A percentile compares a stretch with the other conserved stretches of the same genome.
phyloP scores from a whole-genome alignment of 2,113 vertebrate genomes.

The Callithrix jacchus region DNA sequence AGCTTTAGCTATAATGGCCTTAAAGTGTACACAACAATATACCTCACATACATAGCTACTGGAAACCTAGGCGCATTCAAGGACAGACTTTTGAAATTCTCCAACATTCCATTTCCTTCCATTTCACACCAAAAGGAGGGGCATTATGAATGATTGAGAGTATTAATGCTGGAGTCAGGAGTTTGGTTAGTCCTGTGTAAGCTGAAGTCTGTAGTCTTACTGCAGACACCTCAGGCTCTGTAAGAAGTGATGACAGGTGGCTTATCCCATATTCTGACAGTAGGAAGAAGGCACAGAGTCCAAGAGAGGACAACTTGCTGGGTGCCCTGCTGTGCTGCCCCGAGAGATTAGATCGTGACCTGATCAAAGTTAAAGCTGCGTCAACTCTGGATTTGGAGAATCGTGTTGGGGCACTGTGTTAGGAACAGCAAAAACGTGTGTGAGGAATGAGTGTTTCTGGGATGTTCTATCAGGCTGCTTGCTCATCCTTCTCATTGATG shows the following conservation, averaged over 20 bases:
- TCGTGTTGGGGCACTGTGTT: background rate
- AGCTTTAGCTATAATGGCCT: background rate
- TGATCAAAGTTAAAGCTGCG: background rate
- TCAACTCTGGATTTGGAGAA: background rate
- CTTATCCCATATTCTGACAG: background rate
- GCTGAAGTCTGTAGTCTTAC: background rate
- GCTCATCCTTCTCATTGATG: background rate
- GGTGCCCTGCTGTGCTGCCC: background rate
- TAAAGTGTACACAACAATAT: background rate
- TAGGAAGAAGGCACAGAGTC: background rate
- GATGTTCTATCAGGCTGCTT: background rate
- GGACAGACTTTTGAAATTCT: background rate
- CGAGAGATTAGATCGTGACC: background rate
- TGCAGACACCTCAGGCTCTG: background rate
- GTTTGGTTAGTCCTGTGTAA: background rate
- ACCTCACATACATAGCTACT: background rate
- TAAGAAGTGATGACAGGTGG: background rate
- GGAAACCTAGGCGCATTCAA: background rate
- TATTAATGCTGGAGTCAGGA: background rate
- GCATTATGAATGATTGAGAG: background rate
- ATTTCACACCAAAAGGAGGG: background rate
- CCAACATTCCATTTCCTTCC: background rate
- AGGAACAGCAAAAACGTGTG: background rate
- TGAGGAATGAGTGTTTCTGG: background rate
- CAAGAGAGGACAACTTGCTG: background rate